Conservation (phyloP, 2,113 vertebrate genomes). For the Phoenicopterus ruber region DNA sequence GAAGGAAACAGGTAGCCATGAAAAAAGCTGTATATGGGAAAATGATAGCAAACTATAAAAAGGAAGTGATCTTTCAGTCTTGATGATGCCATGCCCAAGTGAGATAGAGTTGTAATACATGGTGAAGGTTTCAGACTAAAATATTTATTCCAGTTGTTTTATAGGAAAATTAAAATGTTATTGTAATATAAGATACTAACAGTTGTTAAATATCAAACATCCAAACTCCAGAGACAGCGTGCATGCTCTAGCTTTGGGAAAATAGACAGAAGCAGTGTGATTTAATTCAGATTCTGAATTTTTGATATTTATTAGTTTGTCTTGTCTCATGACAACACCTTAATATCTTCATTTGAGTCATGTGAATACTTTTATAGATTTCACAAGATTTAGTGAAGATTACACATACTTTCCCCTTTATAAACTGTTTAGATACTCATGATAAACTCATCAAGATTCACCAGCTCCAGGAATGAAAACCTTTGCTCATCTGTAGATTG, state of each 20-base stretch:
- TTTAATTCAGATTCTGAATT: constrained; percentile 2
- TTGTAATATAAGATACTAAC: not conserved
- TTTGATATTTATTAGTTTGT: not conserved
- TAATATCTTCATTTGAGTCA: not conserved
- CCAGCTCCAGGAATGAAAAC: constrained; percentile 4
- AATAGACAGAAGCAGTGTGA: not conserved
- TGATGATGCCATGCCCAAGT: not conserved
- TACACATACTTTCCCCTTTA: not conserved
- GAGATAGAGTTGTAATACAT: not conserved
- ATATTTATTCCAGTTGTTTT: not conserved
- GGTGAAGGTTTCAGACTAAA: not conserved
- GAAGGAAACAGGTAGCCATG: not conserved
- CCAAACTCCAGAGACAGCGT: not conserved
- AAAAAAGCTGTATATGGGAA: not conserved
- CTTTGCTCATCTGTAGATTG: not conserved
- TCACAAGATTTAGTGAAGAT: not conserved
- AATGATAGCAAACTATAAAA: not conserved
- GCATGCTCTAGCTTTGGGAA: not conserved
- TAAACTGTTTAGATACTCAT: constrained; percentile 19
- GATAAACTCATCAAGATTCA: constrained; percentile 17
- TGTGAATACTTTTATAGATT: not conserved
- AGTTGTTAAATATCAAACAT: not conserved
- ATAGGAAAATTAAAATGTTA: not conserved
- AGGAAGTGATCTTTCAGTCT: not conserved
- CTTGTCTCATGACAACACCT: not conserved